Base-by-base conservation (phyloP, 2,797 vertebrate genomes). In the Malacoctenus gilli region DNA sequence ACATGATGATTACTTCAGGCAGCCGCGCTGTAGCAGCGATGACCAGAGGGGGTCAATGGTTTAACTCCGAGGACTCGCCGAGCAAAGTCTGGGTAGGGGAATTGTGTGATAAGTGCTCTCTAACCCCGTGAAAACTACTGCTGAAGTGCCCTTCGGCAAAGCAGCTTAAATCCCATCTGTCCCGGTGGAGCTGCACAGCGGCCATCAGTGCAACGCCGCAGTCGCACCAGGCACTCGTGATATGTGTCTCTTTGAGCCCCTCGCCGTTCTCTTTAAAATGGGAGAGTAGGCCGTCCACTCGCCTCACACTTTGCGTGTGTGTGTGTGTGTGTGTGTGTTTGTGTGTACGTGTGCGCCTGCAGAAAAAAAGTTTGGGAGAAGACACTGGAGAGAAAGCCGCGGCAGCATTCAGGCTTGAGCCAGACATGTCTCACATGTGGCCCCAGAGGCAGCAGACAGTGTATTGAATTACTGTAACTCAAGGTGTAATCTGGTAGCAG, bases 141-240 rank as follows among this genome's bases (percentile, higher is more conserved):
- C 79, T 82, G 75, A 77, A 89, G 87, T 87, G 79, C 85, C 81
- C 83, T 80, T 84, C 38, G 73, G 85, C 82, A 83, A 84, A 79
- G 79, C 79, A 81, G 75, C 83, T 84, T 82, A 84, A 78, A 76
- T 70, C 69, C 82, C 79, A 75, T 78, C 79, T 83, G 77, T 79
- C 84, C 80, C 85, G 60, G 77, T 42, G 77, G 83, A 86, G 72
- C 74, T 34, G 65, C 46, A 59, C 37, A 61, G 68, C 59, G 54
- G 77, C 80, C 65, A 44, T 61, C 37, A 61, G 72, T 35, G 69
- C 68, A 73, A 77, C 49, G 67, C 72, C 54, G 71, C 38, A 55
- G 70, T 71, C 69, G 65, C 37, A 36, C 4, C 35, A 38, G 64
- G 36, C 73, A 74, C 77, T 86, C 73, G 53, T 78, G 72, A 75